Conservation (phyloP, 2,888 invertebrate species). For the Pecten maximus region DNA sequence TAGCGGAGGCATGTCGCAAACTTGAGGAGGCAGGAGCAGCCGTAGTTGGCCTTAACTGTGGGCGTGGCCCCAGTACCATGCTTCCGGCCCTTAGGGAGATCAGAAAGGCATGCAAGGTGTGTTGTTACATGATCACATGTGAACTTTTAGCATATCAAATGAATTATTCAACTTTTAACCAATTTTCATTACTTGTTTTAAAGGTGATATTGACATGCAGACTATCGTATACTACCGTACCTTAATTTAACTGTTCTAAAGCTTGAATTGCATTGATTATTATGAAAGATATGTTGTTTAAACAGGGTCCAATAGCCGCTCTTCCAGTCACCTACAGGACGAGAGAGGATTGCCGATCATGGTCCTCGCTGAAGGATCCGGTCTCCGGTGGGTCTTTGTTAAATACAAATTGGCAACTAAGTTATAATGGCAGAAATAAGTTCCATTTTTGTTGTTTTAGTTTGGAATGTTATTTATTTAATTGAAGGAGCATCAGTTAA, state of each 20-base stretch:
- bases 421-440: too few species aligned
- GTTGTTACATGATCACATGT: not conserved
- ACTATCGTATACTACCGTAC: too few species aligned
- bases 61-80: constrained; percentile 74
- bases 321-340: constrained; percentile 62
- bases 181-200: not conserved
- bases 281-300: not conserved
- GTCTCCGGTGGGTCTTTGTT: constrained; percentile 54
- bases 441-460: too few species aligned
- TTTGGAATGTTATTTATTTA: too few species aligned
- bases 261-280: too few species aligned
- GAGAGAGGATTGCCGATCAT: constrained; percentile 54
- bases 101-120: constrained; percentile 72
- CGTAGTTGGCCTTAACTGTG: constrained; percentile 79
- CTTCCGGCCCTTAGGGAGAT: constrained; percentile 71
- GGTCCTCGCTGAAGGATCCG: constrained; percentile 61
- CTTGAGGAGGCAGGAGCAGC: constrained; percentile 77
- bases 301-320: constrained; percentile 65
- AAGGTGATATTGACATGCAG: too few species aligned
- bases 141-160: too few species aligned
- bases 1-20: constrained; percentile 70
- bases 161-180: too few species aligned
- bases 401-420: too few species aligned
- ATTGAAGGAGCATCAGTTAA: too few species aligned
- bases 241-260: too few species aligned